Conservation (phyloP, 2,888 invertebrate genomes). For the Melanargia galathea region DNA sequence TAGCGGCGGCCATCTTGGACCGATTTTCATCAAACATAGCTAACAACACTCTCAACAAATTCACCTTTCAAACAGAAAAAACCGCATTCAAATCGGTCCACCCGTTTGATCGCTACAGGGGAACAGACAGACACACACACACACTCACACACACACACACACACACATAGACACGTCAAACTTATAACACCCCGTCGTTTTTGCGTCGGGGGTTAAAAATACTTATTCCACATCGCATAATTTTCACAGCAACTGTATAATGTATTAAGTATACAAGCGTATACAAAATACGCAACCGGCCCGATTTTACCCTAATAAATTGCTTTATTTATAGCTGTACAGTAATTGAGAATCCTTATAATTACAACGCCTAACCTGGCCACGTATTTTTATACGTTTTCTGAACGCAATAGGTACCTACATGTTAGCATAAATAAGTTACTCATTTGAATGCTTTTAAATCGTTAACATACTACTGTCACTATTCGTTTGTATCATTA, state of each 20-base stretch:
- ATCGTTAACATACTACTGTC: not conserved
- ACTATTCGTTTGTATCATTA: not conserved
- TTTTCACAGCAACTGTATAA: not conserved
- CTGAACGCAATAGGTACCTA: constrained; percentile 3
- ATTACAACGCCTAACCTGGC: constrained; percentile 9
- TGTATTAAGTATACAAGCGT: not conserved
- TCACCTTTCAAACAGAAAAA: too few species aligned
- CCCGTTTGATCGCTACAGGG: too few species aligned
- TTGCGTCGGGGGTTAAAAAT: not conserved
- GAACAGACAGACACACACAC: too few species aligned
- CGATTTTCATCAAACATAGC: too few species aligned
- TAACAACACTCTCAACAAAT: too few species aligned
- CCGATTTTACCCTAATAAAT: constrained; percentile 22
- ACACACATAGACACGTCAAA: too few species aligned
- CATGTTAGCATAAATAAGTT: constrained; percentile 1
- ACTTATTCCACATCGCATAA: not conserved
- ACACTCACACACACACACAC: too few species aligned
- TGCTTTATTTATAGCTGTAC: constrained; percentile 23
- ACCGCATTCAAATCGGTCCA: too few species aligned
- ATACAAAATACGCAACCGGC: constrained; percentile 7
- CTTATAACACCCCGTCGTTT: too few species aligned
- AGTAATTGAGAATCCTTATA: constrained; percentile 23
- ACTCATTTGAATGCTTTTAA: not conserved
- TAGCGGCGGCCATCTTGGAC: too few species aligned
- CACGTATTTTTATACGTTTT: constrained; percentile 11